These are phyloP conservation scores for Scaptomyza montana DNA, from an alignment of 1,140 invertebrate genomes.

Conservation along the genomic window DNA sequence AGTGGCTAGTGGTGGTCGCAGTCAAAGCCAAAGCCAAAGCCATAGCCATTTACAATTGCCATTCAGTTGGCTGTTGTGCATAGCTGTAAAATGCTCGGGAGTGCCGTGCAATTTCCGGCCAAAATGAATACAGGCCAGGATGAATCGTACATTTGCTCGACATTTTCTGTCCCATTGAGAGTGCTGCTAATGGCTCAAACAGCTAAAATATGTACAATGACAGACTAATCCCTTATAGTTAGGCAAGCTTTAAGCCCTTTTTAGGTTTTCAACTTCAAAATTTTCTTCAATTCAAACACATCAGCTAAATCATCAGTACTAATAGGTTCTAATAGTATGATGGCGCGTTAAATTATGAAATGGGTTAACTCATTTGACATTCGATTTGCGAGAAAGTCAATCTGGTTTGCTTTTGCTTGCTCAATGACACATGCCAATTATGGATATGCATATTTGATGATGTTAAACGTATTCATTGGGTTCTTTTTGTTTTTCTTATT, in stretches of 20 bases:
- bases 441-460: slow-evolving; percentile 58
- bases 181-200: slow-evolving; percentile 18
- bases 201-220: slow-evolving; percentile 34
- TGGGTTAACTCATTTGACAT: background rate
- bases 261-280: background rate
- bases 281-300: background rate
- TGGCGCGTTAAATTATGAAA: background rate
- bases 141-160: slow-evolving; percentile 11
- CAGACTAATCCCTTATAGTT: background rate
- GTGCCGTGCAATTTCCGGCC: slow-evolving; percentile 42
- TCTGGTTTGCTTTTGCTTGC: background rate
- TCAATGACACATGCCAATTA: slow-evolving; percentile 58
- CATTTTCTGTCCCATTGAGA: too few species aligned
- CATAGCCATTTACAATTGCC: slow-evolving; percentile 18
- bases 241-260: background rate
- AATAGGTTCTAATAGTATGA: background rate
- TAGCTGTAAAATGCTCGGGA: slow-evolving; percentile 30
- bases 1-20: slow-evolving; percentile 1
- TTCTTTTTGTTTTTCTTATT: background rate
- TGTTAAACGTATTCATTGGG: slow-evolving; percentile 30
- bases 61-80: background rate
- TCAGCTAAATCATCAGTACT: background rate
- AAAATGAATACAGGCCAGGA: slow-evolving; percentile 19
- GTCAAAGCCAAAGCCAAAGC: slow-evolving; percentile 9
- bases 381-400: background rate